phyloP scores from a whole-genome alignment of 2,888 invertebrate genomes.

The Heliconius ismenius region DNA sequence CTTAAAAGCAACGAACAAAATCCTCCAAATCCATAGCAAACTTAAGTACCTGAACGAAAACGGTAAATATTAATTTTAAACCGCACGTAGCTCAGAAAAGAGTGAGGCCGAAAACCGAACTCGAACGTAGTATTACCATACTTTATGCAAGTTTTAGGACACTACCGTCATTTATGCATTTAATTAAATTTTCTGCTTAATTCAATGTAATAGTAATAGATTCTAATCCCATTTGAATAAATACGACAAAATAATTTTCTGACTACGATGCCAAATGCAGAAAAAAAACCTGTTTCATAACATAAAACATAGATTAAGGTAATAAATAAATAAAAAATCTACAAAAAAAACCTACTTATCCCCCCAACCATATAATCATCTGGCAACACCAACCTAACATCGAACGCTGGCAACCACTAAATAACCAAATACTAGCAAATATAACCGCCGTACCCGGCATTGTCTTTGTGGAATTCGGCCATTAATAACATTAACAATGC shows the following conservation, averaged over 20 bases:
- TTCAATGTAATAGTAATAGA: neutral
- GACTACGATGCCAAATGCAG: neutral
- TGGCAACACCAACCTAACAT: constrained; percentile 8
- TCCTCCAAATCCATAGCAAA: constrained; percentile 41
- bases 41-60: constrained; percentile 38
- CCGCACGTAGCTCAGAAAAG: constrained; percentile 40
- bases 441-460: constrained; percentile 52
- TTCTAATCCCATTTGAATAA: neutral
- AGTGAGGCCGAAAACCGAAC: constrained; percentile 6
- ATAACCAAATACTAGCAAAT: constrained; percentile 38
- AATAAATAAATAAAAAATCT: neutral
- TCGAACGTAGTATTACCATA: constrained; percentile 9
- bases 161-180: neutral
- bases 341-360: neutral
- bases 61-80: constrained; percentile 50
- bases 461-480: constrained; percentile 63
- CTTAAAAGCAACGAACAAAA: constrained; percentile 39
- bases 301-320: too few relatives aligned
- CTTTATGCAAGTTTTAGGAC: neutral
- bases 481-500: constrained; percentile 72
- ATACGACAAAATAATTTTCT: neutral
- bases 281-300: too few relatives aligned
- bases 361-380: neutral
- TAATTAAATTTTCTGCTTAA: neutral
- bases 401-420: constrained; percentile 36